Evolutionary conservation across 1,140 invertebrate genomes (phyloP).

Genomic region (Drosophila erecta): DNA sequence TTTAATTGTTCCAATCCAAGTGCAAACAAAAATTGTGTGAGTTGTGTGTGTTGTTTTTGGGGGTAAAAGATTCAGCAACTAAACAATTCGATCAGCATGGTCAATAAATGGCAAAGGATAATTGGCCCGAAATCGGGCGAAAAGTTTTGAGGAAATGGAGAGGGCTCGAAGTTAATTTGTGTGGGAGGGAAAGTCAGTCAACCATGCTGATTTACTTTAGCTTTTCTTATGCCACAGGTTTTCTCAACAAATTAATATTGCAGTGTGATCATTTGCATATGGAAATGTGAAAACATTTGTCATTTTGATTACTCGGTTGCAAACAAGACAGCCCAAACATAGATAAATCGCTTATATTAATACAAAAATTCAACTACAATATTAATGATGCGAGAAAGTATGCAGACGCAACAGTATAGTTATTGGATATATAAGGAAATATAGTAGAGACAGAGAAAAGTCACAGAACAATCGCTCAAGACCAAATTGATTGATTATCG

Average conservation of each 20-base stretch:
- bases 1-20: slow-evolving; percentile 48
- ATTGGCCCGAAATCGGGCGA: slow-evolving; percentile 1
- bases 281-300: slow-evolving; percentile 48
- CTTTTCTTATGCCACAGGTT: slow-evolving; percentile 56
- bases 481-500: slow-evolving; percentile 45
- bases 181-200: neutral
- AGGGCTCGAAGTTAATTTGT: slow-evolving; percentile 2
- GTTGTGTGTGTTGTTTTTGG: slow-evolving; percentile 18
- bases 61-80: slow-evolving; percentile 12
- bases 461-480: slow-evolving; percentile 51
- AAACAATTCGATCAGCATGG: slow-evolving; percentile 41
- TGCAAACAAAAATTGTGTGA: slow-evolving; percentile 57
- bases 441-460: slow-evolving; percentile 38
- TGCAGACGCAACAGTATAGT: slow-evolving; percentile 69
- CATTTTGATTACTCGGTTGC: slow-evolving; percentile 34
- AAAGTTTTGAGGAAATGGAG: neutral
- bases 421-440: slow-evolving; percentile 45
- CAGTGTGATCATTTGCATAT: slow-evolving; percentile 72
- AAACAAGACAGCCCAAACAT: slow-evolving; percentile 38
- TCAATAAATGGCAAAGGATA: neutral
- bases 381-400: slow-evolving; percentile 82
- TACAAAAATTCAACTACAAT: slow-evolving; percentile 82
- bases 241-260: slow-evolving; percentile 84
- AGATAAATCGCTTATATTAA: slow-evolving; percentile 48
- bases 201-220: slow-evolving; percentile 52